A percentile compares a stretch with the other conserved stretches of the same genome.
phyloP scores from a whole-genome alignment of 2,888 invertebrate genomes.

The Leptogaster cylindrica region DNA sequence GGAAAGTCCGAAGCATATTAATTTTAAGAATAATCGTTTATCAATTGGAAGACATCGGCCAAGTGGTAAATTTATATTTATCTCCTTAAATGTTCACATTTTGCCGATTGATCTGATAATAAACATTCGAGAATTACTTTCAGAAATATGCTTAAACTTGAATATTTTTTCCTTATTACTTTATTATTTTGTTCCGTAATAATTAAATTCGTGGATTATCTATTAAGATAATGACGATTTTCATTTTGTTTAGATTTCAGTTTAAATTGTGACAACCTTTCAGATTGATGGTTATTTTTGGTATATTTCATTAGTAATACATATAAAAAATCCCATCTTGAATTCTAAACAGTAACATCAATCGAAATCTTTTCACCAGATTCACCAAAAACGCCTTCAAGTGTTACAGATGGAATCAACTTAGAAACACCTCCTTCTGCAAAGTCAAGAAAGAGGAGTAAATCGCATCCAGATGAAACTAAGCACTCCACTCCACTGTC shows the following conservation, averaged over 20 bases:
- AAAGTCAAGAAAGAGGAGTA: neutral
- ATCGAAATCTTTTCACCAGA: too few relatives aligned
- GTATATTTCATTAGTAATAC: too few relatives aligned
- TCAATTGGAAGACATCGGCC: neutral
- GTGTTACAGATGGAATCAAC: neutral
- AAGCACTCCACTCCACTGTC: neutral
- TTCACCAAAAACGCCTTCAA: neutral
- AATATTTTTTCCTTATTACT: neutral
- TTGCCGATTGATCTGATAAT: neutral
- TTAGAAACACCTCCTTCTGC: conserved; percentile 6
- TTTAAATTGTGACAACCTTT: too few relatives aligned
- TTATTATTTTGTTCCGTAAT: too few relatives aligned
- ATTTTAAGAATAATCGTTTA: neutral
- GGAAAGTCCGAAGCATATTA: neutral
- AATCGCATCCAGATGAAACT: too few relatives aligned
- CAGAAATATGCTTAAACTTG: neutral
- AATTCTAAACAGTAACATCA: too few relatives aligned
- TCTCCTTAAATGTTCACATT: neutral
- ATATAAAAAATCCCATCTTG: too few relatives aligned
- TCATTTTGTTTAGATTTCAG: too few relatives aligned
- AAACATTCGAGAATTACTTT: neutral
- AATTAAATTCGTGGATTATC: too few relatives aligned
- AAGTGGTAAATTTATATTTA: neutral
- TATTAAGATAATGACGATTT: too few relatives aligned
- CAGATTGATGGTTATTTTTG: too few relatives aligned